phyloP scores from a whole-genome alignment of 2,888 invertebrate species.

The Campoletis raptor region DNA sequence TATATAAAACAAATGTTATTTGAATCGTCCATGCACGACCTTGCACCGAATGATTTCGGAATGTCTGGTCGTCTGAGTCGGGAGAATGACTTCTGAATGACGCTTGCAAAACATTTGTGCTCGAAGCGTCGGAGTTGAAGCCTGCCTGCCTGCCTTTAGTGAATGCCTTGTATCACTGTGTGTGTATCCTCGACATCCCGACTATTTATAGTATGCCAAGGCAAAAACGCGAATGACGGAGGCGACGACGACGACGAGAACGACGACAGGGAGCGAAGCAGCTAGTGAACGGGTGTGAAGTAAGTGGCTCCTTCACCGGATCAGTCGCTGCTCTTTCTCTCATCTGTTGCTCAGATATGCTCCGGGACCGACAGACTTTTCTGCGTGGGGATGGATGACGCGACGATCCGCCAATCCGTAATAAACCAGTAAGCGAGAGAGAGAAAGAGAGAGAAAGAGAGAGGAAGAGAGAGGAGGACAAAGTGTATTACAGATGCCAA shows the following conservation, averaged over 20 bases:
- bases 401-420: conserved; percentile 76
- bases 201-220: conserved; percentile 78
- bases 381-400: conserved; percentile 63
- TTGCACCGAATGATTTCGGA: conserved; percentile 55
- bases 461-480: background rate
- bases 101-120: conserved; percentile 57
- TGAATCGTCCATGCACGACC: conserved; percentile 45
- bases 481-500: background rate
- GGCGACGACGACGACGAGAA: conserved; percentile 69
- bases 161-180: conserved; percentile 57
- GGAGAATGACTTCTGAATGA: conserved; percentile 66
- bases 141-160: conserved; percentile 35
- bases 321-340: conserved; percentile 47
- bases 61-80: conserved; percentile 45
- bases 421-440: conserved; percentile 8
- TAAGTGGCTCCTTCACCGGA: conserved; percentile 66
- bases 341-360: conserved; percentile 49
- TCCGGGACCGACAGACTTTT: conserved; percentile 47
- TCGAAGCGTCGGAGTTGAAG: conserved; percentile 38
- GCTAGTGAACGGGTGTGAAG: conserved; percentile 62
- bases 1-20: conserved; percentile 20
- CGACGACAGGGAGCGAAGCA: conserved; percentile 43
- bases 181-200: conserved; percentile 49
- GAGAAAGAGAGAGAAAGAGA: background rate
- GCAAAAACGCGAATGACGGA: conserved; percentile 79